phyloP scores from a whole-genome alignment of 1,140 invertebrate genomes.

The Drosophila nigrodunni region DNA sequence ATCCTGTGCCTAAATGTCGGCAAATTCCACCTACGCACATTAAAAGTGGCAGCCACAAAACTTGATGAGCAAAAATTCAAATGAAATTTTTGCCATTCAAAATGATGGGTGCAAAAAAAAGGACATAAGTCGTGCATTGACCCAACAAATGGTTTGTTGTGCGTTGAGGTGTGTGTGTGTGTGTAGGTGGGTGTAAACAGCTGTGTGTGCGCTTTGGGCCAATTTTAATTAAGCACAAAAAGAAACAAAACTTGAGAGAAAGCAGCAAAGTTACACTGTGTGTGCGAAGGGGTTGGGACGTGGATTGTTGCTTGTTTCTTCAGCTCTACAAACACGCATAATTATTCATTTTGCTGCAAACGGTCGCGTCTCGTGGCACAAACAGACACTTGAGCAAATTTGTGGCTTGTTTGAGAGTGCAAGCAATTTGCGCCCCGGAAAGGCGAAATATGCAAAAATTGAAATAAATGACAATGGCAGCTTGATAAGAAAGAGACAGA shows the following conservation, averaged over 20 bases:
- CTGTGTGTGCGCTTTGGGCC: constrained; percentile 51
- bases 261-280: constrained; percentile 18
- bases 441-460: constrained; percentile 69
- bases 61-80: constrained; percentile 65
- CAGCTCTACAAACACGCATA: constrained; percentile 51
- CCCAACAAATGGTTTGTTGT: constrained; percentile 34
- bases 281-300: background rate
- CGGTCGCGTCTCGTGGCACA: constrained; percentile 20
- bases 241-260: constrained; percentile 17
- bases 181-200: constrained; percentile 24
- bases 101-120: constrained; percentile 42
- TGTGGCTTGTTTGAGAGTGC: constrained; percentile 47
- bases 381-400: constrained; percentile 67
- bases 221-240: constrained; percentile 66
- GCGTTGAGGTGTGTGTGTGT: constrained; percentile 4
- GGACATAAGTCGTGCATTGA: constrained; percentile 58
- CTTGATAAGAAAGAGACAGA: constrained; percentile 44
- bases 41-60: constrained; percentile 22
- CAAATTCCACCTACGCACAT: constrained; percentile 52
- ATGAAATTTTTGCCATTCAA: constrained; percentile 16
- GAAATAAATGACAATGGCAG: constrained; percentile 75
- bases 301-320: background rate
- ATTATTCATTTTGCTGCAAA: constrained; percentile 66
- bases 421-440: constrained; percentile 67
- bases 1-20: constrained; percentile 66